phyloP scores from a whole-genome alignment of 2,113 vertebrate species.

The Rousettus leschenaultii region DNA sequence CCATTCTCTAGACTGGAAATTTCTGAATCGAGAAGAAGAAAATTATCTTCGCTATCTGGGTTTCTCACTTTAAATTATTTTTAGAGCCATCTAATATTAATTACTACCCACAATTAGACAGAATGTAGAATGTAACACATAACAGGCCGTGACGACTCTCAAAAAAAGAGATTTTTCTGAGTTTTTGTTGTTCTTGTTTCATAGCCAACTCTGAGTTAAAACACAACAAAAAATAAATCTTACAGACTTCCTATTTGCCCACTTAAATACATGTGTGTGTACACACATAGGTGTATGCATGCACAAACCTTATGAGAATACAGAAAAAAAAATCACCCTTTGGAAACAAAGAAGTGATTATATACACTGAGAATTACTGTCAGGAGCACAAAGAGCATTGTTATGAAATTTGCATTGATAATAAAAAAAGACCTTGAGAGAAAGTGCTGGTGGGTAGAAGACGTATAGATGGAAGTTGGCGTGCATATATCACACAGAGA shows the following conservation, averaged over 20 bases:
- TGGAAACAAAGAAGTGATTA: not conserved
- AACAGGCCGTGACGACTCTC: not conserved
- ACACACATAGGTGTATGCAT: not conserved
- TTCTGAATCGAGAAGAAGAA: not conserved
- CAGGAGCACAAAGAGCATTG: not conserved
- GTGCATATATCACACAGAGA: not conserved
- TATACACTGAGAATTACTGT: not conserved
- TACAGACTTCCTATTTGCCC: not conserved
- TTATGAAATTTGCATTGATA: not conserved
- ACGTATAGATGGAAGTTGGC: not conserved
- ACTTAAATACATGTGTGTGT: not conserved
- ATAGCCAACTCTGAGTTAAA: slow-evolving; percentile 5
- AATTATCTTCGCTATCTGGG: not conserved
- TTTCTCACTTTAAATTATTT: slow-evolving; percentile 20
- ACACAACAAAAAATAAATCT: not conserved
- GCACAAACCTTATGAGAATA: not conserved
- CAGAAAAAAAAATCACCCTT: not conserved
- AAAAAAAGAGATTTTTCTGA: not conserved
- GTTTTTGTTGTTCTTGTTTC: not conserved
- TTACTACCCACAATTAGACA: not conserved
- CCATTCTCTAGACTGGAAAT: slow-evolving; percentile 56
- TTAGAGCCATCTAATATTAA: slow-evolving; percentile 16
- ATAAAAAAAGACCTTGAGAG: not conserved
- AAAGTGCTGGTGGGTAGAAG: not conserved
- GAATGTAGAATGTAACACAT: not conserved